Conservation (phyloP, 2,113 vertebrate genomes). For the Trichechus manatus region DNA sequence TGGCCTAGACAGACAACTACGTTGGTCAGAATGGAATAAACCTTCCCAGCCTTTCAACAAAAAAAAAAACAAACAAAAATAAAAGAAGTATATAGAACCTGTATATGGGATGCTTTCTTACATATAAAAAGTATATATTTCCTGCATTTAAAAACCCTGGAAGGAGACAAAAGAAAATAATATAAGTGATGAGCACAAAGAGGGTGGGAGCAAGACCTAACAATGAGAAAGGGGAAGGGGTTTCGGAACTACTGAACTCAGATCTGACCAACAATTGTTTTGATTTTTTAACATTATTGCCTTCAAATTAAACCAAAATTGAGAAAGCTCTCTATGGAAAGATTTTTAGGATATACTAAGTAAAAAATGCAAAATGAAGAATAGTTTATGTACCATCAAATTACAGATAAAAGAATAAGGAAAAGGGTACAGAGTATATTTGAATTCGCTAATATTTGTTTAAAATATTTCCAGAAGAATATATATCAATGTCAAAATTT, state of each 20-base stretch:
- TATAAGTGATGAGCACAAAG: not conserved
- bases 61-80: no score
- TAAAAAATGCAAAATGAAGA: not conserved
- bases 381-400: not conserved
- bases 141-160: not conserved
- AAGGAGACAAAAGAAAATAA: not conserved
- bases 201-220: not conserved
- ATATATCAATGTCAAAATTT: not conserved
- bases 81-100: not conserved
- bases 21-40: no score
- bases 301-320: constrained; percentile 34
- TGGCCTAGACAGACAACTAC: no score
- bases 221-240: not conserved
- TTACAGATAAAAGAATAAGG: not conserved
- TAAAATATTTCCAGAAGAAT: not conserved
- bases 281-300: not conserved
- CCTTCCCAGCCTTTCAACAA: no score
- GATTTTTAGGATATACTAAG: not conserved
- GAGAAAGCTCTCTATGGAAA: not conserved
- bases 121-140: not conserved
- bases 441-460: not conserved
- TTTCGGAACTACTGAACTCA: not conserved
- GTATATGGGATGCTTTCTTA: not conserved
- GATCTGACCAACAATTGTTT: not conserved
- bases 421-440: not conserved